Evolutionary conservation across 2,888 invertebrate genomes (phyloP).

Genomic region (Pheosia gnoma): DNA sequence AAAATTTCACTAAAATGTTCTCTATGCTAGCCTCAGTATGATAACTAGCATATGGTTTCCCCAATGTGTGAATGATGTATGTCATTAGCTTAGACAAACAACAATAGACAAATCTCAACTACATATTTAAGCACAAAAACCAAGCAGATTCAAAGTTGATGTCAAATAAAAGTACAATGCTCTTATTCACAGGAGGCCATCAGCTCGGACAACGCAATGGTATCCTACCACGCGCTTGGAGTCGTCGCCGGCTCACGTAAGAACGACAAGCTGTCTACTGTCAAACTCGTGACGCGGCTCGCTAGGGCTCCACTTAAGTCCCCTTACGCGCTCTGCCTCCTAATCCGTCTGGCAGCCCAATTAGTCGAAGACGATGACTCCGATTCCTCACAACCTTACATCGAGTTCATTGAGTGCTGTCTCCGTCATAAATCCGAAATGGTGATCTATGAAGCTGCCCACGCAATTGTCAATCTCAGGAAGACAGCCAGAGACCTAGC

Average conservation of each 20-base stretch:
- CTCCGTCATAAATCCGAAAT: slow-evolving; percentile 99
- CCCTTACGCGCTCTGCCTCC: slow-evolving; percentile 97
- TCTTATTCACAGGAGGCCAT: slow-evolving; percentile 72
- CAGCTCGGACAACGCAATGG: slow-evolving; percentile 89
- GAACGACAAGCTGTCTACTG: slow-evolving; percentile 97
- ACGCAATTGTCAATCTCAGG: slow-evolving; percentile 96
- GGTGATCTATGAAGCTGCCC: slow-evolving; percentile 99
- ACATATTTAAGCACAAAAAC: neutral
- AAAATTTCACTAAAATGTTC: too few species aligned
- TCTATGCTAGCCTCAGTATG: too few species aligned
- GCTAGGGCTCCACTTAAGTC: slow-evolving; percentile 94
- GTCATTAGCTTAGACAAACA: too few species aligned
- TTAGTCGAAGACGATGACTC: slow-evolving; percentile 95
- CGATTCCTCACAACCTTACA: slow-evolving; percentile 88
- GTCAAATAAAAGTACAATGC: slow-evolving; percentile 10
- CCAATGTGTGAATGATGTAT: too few species aligned
- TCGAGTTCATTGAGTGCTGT: slow-evolving; percentile 97
- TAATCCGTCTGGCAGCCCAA: slow-evolving; percentile 97
- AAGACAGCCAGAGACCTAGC: slow-evolving; percentile 94
- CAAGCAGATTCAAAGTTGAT: too few species aligned
- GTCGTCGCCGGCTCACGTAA: slow-evolving; percentile 97
- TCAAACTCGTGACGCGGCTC: slow-evolving; percentile 96
- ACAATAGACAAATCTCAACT: too few species aligned
- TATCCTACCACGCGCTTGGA: slow-evolving; percentile 98
- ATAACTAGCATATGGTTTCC: too few species aligned